A percentile compares a stretch with the other conserved stretches of the same genome.
These are phyloP conservation scores for Tethea ocularis DNA, from an alignment of 2,888 invertebrate species.

Conservation along the genomic window DNA sequence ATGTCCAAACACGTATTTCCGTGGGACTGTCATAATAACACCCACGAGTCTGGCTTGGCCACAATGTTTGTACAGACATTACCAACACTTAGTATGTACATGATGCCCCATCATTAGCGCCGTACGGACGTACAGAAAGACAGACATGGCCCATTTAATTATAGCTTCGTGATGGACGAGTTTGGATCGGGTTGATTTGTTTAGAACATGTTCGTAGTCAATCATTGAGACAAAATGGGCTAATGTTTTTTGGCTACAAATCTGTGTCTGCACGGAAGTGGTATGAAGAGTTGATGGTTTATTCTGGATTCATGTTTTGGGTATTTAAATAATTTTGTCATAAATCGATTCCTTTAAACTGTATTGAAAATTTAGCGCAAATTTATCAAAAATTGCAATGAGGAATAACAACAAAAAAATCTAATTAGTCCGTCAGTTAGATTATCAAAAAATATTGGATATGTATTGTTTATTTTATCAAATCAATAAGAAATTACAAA, in stretches of 20 bases:
- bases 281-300: too few relatives aligned
- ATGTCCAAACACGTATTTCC: conserved; percentile 62
- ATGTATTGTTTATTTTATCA: too few relatives aligned
- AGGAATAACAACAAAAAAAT: too few relatives aligned
- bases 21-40: conserved; percentile 58
- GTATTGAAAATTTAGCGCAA: too few relatives aligned
- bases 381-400: too few relatives aligned
- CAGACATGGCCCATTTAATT: conserved; percentile 60
- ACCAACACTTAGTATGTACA: conserved; percentile 54
- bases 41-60: conserved; percentile 26
- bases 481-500: too few relatives aligned
- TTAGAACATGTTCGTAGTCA: conserved; percentile 46
- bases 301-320: too few relatives aligned
- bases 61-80: conserved; percentile 57
- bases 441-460: too few relatives aligned
- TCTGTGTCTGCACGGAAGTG: too few relatives aligned
- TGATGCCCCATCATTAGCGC: conserved; percentile 60
- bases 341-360: too few relatives aligned
- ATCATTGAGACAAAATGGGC: conserved; percentile 44
- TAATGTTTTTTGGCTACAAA: conserved; percentile 7
- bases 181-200: conserved; percentile 52
- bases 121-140: conserved; percentile 33
- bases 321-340: too few relatives aligned
- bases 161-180: conserved; percentile 64
- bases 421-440: too few relatives aligned